Percentiles rank a stretch among this genome's conserved stretches.
Conservation (phyloP, 2,113 vertebrate species). For the Geococcyx californianus region DNA sequence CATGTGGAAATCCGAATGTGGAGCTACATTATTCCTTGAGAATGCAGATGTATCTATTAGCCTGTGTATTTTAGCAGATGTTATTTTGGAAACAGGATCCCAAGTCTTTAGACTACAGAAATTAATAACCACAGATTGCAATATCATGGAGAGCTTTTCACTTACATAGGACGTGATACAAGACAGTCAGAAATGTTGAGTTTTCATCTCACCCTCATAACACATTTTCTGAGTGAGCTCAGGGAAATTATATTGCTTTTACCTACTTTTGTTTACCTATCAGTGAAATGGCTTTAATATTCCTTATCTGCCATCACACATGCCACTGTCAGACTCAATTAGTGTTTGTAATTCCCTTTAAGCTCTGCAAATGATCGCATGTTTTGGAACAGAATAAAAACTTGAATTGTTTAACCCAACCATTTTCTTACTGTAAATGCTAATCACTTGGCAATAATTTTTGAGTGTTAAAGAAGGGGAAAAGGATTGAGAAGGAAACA, state of each 20-base stretch:
- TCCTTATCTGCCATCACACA: slow-evolving; percentile 21
- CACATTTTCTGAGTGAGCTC: background rate
- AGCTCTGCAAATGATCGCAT: slow-evolving; percentile 23
- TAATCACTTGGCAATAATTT: slow-evolving; percentile 4
- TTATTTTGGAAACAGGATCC: slow-evolving; percentile 62
- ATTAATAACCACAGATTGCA: slow-evolving; percentile 31
- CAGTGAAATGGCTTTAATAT: slow-evolving; percentile 37
- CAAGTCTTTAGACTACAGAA: slow-evolving; percentile 18
- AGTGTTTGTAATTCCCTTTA: slow-evolving; percentile 43
- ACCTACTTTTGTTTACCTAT: slow-evolving; percentile 41
- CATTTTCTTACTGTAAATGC: background rate
- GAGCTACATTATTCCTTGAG: slow-evolving; percentile 31
- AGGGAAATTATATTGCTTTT: slow-evolving; percentile 23
- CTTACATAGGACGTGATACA: background rate
- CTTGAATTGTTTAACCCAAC: slow-evolving; percentile 10
- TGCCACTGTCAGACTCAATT: slow-evolving; percentile 1
- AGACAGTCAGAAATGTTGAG: background rate
- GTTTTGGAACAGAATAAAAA: slow-evolving; percentile 47
- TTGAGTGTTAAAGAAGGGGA: background rate
- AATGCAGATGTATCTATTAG: slow-evolving; percentile 69
- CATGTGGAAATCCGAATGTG: slow-evolving; percentile 56
- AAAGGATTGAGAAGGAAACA: background rate
- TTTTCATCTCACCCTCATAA: background rate
- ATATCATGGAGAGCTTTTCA: slow-evolving; percentile 3
- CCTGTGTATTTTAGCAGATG: slow-evolving; percentile 53